Percentiles rank a stretch among this genome's conserved stretches.
Conservation (phyloP, 2,888 invertebrate species). For the Lycophotia porphyrea region DNA sequence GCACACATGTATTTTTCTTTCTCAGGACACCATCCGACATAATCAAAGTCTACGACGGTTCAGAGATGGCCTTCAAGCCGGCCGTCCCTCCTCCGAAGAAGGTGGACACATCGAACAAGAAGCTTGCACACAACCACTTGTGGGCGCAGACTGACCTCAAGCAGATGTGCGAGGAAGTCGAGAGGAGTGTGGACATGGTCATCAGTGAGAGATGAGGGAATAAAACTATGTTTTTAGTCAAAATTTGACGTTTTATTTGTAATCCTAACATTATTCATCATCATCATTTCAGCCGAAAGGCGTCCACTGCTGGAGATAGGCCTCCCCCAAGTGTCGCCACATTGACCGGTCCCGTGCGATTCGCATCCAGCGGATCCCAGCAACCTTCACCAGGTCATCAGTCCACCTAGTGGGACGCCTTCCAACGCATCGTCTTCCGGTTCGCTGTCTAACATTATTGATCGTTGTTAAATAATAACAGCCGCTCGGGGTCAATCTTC, state of each 20-base stretch:
- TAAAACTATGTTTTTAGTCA: slow-evolving; percentile 22
- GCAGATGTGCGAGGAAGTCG: slow-evolving; percentile 81
- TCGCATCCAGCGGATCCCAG: no score
- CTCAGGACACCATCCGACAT: slow-evolving; percentile 92
- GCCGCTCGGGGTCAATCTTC: background rate
- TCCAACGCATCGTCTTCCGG: no score
- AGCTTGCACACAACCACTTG: slow-evolving; percentile 68
- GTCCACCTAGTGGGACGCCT: no score
- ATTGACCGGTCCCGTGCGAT: no score
- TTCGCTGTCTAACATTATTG: no score
- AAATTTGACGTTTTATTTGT: slow-evolving; percentile 41
- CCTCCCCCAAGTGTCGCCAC: no score
- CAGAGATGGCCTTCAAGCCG: slow-evolving; percentile 94
- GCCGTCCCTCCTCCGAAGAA: slow-evolving; percentile 91
- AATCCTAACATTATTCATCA: no score
- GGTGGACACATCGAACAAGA: slow-evolving; percentile 70
- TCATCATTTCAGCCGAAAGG: no score
- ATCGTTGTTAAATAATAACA: background rate
- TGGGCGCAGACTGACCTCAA: slow-evolving; percentile 87
- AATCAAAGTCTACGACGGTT: slow-evolving; percentile 92
- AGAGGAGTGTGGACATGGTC: slow-evolving; percentile 73
- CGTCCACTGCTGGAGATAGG: no score
- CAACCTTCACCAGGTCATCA: no score
- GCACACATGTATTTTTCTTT: no score
- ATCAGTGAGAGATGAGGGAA: slow-evolving; percentile 55